Evolutionary conservation across 2,888 invertebrate species (phyloP).

Genomic region (Netelia melanura): DNA sequence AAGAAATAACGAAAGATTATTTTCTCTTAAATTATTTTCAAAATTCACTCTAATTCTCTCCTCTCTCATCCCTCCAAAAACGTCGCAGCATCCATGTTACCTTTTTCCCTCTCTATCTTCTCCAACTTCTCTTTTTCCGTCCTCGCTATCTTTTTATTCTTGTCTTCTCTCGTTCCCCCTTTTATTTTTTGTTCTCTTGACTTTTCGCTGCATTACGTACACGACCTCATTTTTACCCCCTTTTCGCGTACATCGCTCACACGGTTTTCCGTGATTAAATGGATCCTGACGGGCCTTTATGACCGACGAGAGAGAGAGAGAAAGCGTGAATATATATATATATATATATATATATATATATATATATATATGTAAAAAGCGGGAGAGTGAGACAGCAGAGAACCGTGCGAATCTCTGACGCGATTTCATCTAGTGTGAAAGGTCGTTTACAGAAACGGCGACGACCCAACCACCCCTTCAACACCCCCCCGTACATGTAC

Average conservation of each 20-base stretch:
- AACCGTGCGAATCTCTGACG: constrained; percentile 42
- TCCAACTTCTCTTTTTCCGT: background rate
- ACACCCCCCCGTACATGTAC: constrained; percentile 12
- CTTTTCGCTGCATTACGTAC: constrained; percentile 18
- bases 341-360: no score
- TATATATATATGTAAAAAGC: background rate
- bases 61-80: no score
- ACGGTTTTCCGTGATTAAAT: constrained; percentile 60
- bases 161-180: constrained; percentile 10
- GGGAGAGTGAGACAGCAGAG: constrained; percentile 29
- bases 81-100: no score
- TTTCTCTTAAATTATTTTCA: no score
- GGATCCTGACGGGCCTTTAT: constrained; percentile 60
- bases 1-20: no score
- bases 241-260: background rate
- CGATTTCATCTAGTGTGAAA: constrained; percentile 58
- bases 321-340: no score
- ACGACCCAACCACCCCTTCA: constrained; percentile 29
- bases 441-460: constrained; percentile 58
- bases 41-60: no score
- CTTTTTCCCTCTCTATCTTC: no score
- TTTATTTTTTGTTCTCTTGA: constrained; percentile 10
- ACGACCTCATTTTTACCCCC: constrained; percentile 38
- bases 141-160: no score
- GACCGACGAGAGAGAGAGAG: background rate